Evolutionary conservation across 2,888 invertebrate species (phyloP).

Genomic region (Ischnura elegans): DNA sequence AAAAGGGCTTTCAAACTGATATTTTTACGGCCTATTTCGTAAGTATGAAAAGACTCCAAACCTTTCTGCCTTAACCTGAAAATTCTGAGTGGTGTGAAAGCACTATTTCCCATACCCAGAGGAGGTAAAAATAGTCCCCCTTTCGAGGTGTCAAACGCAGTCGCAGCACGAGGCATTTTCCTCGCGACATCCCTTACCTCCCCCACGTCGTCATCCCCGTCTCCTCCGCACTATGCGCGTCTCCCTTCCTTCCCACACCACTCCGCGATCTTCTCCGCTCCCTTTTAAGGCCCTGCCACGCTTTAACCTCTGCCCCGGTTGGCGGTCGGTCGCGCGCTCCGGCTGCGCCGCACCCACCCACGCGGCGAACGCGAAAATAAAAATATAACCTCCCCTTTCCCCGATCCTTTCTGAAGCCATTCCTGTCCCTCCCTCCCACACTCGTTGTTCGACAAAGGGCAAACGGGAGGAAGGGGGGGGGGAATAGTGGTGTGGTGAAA

Average conservation of each 20-base stretch:
- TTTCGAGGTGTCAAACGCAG: not conserved
- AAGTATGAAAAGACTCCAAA: too few species aligned
- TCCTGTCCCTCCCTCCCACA: not conserved
- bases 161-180: not conserved
- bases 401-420: not conserved
- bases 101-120: too few species aligned
- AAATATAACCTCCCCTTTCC: not conserved
- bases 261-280: not conserved
- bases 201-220: not conserved
- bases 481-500: too few species aligned
- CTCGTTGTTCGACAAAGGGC: not conserved
- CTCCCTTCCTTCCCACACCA: not conserved
- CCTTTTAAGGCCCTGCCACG: slow-evolving; percentile 51
- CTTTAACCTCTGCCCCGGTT: slow-evolving; percentile 56
- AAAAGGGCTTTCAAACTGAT: too few species aligned
- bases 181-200: not conserved
- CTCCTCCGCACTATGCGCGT: not conserved
- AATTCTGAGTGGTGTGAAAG: too few species aligned
- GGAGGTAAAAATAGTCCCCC: not conserved
- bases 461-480: too few species aligned
- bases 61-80: too few species aligned
- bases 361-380: not conserved
- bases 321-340: not conserved
- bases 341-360: not conserved
- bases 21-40: too few species aligned